Conservation (phyloP, 1,140 invertebrate genomes). For the Vollenhovia emeryi region DNA sequence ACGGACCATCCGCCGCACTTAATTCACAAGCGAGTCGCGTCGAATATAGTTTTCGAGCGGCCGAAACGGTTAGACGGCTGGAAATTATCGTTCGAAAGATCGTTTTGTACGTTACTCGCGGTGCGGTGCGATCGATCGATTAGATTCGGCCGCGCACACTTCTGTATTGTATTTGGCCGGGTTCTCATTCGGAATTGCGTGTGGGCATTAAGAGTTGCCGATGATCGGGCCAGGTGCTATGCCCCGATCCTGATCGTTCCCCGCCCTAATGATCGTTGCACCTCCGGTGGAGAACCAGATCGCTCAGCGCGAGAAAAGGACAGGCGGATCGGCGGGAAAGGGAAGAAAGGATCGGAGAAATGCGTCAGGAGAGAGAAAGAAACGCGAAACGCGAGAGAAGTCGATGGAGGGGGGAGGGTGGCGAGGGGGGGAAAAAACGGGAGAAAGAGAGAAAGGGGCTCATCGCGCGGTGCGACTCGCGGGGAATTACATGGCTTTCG, state of each 20-base stretch:
- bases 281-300: slow-evolving; percentile 22
- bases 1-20: slow-evolving; percentile 32
- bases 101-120: slow-evolving; percentile 31
- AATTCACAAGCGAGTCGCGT: slow-evolving; percentile 24
- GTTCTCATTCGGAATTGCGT: slow-evolving; percentile 69
- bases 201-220: slow-evolving; percentile 65
- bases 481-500: slow-evolving; percentile 68
- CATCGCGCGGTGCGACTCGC: slow-evolving; percentile 14
- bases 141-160: slow-evolving; percentile 44
- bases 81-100: slow-evolving; percentile 45
- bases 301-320: slow-evolving; percentile 37
- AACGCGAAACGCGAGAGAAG: not conserved
- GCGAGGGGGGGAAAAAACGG: not conserved
- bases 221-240: slow-evolving; percentile 72
- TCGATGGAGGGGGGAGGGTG: not conserved
- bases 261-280: slow-evolving; percentile 71
- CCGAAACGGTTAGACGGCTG: slow-evolving; percentile 30
- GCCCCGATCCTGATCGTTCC: slow-evolving; percentile 68
- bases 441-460: slow-evolving; percentile 39
- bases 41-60: not conserved
- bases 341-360: slow-evolving; percentile 37
- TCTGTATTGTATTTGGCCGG: slow-evolving; percentile 42
- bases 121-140: slow-evolving; percentile 64
- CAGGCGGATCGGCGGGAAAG: slow-evolving; percentile 6
- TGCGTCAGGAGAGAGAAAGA: not conserved